Conservation (phyloP, 1,140 invertebrate genomes). For the Drosophila tristis region DNA sequence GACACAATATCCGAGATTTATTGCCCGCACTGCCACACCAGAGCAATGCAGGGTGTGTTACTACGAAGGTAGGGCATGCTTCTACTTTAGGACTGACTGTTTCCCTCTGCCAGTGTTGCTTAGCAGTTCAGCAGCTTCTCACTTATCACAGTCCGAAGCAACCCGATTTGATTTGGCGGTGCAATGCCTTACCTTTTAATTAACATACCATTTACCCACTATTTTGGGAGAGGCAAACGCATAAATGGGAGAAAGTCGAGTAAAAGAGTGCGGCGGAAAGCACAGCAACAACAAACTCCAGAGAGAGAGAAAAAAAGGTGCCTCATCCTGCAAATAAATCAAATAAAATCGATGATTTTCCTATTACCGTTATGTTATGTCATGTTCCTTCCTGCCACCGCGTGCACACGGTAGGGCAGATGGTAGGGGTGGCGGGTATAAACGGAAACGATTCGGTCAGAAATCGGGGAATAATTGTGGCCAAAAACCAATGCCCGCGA, state of each 20-base stretch:
- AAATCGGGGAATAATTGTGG: slow-evolving; percentile 14
- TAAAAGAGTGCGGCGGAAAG: slow-evolving; percentile 10
- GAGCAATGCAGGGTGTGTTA: too few relatives aligned
- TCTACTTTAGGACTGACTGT: too few relatives aligned
- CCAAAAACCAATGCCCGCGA: slow-evolving; percentile 14
- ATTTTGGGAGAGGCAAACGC: neutral
- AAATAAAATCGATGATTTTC: slow-evolving; percentile 82
- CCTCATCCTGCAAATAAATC: slow-evolving; percentile 65
- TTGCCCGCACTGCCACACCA: slow-evolving; percentile 55
- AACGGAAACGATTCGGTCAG: slow-evolving; percentile 36
- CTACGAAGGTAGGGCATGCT: too few relatives aligned
- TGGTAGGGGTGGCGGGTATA: slow-evolving; percentile 3
- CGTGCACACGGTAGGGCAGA: slow-evolving; percentile 7
- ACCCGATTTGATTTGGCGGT: too few relatives aligned
- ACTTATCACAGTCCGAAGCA: too few relatives aligned
- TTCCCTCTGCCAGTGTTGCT: neutral
- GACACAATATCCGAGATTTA: slow-evolving; percentile 82
- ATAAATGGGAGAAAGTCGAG: slow-evolving; percentile 1
- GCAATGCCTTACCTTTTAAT: too few relatives aligned
- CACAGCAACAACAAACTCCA: slow-evolving; percentile 16
- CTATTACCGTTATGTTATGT: slow-evolving; percentile 81
- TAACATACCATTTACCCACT: slow-evolving; percentile 4
- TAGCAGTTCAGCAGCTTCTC: too few relatives aligned
- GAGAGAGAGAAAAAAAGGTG: slow-evolving; percentile 3
- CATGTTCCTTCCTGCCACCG: slow-evolving; percentile 64